phyloP scores from a whole-genome alignment of 2,797 vertebrate genomes.

The Lagocephalus sceleratus region DNA sequence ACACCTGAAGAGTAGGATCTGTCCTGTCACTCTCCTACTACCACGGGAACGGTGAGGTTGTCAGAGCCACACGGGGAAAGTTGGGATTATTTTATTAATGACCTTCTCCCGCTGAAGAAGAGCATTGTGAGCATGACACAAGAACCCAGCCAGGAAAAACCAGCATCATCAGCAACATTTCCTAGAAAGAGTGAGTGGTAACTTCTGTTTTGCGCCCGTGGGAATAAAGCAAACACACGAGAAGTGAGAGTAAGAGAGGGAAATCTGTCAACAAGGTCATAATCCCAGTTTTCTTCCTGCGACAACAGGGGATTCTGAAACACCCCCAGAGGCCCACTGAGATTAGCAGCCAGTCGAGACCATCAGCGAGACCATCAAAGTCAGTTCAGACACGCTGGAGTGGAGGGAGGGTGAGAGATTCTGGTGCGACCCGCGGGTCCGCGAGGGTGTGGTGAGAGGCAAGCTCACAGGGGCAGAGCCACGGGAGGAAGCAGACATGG shows the following conservation, averaged over 20 bases:
- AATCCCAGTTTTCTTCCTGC: background rate
- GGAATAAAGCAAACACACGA: too few relatives aligned
- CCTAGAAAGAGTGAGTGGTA: conserved; percentile 34
- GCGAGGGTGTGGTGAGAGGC: conserved; percentile 8
- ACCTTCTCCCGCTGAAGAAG: background rate
- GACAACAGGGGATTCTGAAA: conserved; percentile 17
- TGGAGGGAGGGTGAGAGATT: background rate
- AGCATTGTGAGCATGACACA: background rate
- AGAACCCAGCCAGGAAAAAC: background rate
- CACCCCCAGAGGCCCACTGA: conserved; percentile 2
- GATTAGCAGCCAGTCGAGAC: conserved; percentile 22
- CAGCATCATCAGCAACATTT: background rate
- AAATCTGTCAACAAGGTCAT: too few relatives aligned
- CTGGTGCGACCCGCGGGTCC: background rate
- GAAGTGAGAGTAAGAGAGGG: too few relatives aligned
- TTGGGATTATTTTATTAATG: background rate
- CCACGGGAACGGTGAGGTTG: background rate
- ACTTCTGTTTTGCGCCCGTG: background rate
- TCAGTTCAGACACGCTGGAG: too few relatives aligned
- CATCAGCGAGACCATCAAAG: background rate
- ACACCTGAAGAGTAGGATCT: conserved; percentile 39
- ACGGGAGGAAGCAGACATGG: conserved; percentile 29
- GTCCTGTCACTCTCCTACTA: conserved; percentile 39
- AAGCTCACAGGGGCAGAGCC: conserved; percentile 5
- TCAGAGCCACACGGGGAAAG: too few relatives aligned